Evolutionary conservation across 2,113 vertebrate species (phyloP).

Genomic region (Emydura subglobosa): DNA sequence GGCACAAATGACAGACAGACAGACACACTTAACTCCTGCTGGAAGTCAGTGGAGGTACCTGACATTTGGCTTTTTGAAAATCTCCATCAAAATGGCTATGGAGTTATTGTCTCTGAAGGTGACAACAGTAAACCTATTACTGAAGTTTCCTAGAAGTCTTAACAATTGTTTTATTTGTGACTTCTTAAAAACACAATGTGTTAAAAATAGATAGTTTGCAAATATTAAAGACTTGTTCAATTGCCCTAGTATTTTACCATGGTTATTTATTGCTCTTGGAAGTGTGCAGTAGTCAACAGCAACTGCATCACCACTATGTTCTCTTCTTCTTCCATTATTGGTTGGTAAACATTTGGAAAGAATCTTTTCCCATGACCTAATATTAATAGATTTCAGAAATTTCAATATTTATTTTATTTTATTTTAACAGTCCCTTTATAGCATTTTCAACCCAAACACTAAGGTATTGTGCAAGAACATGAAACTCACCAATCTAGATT

Average conservation of each 20-base stretch:
- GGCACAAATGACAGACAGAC: not conserved
- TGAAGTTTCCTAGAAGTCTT: not conserved
- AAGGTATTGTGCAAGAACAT: not conserved
- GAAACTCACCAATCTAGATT: too few relatives aligned
- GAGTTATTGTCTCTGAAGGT: not conserved
- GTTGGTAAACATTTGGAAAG: not conserved
- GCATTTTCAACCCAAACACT: not conserved
- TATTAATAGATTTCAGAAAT: not conserved
- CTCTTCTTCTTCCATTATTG: not conserved
- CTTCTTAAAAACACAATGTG: not conserved
- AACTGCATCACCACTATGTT: not conserved
- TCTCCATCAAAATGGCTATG: not conserved
- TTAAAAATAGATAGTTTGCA: not conserved
- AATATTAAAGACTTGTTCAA: not conserved
- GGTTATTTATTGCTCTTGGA: not conserved
- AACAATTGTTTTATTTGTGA: not conserved
- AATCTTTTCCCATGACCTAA: not conserved
- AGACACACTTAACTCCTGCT: not conserved
- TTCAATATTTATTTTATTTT: not conserved
- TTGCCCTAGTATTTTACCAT: not conserved
- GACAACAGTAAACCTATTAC: not conserved
- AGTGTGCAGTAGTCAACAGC: not conserved
- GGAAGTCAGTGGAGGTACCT: not conserved
- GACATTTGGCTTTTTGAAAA: not conserved
- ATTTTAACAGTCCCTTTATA: not conserved